Percentiles rank a stretch among this genome's conserved stretches.
Conservation (phyloP, 2,888 invertebrate species). For the Lypha dubia region DNA sequence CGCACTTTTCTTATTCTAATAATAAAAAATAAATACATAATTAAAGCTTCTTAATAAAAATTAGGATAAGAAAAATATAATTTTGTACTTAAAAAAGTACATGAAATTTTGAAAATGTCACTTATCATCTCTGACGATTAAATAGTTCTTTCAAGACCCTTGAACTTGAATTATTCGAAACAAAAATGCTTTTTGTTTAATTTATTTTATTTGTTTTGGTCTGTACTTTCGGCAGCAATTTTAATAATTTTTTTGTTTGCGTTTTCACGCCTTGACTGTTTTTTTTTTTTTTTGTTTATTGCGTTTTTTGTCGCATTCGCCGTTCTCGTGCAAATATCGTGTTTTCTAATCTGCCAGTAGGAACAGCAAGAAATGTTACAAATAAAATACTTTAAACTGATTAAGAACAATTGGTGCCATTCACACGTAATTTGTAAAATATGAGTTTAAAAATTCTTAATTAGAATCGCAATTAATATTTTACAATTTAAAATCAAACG, state of each 20-base stretch:
- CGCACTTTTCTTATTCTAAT: too few species aligned
- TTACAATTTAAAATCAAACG: constrained; percentile 3
- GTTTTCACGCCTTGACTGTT: background rate
- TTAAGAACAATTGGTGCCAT: background rate
- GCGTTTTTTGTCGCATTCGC: background rate
- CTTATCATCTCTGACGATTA: too few species aligned
- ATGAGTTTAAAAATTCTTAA: background rate
- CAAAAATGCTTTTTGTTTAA: constrained; percentile 3
- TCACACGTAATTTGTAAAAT: background rate
- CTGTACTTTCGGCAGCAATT: background rate
- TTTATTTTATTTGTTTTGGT: constrained; percentile 4
- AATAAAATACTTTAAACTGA: background rate
- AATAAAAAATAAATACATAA: too few species aligned
- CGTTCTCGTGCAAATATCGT: background rate
- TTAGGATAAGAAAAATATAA: too few species aligned
- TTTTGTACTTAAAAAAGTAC: too few species aligned
- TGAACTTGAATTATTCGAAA: constrained; percentile 8
- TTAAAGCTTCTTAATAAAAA: too few species aligned
- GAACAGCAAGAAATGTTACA: background rate
- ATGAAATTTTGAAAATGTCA: too few species aligned
- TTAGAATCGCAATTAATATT: constrained; percentile 31
- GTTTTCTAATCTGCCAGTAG: background rate
- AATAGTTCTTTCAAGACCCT: background rate
- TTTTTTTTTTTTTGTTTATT: too few species aligned
- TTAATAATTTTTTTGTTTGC: background rate